Evolutionary conservation across 2,797 vertebrate species (phyloP).

Genomic region (Melanotaenia pygmaea): DNA sequence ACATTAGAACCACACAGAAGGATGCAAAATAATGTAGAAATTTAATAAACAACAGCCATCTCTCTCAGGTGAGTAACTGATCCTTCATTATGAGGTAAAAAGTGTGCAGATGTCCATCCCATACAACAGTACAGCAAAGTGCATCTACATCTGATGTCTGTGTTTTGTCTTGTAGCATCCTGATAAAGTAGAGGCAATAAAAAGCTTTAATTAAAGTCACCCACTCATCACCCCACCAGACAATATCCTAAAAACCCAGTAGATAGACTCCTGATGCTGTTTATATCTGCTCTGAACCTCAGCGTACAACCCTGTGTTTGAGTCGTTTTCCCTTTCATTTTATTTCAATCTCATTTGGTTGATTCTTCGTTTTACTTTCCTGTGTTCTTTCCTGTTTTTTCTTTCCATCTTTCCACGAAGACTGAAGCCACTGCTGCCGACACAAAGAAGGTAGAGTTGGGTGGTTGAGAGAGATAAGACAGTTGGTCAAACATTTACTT

Average conservation of each 20-base stretch:
- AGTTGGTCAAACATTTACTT: neutral
- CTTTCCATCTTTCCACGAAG: slow-evolving; percentile 56
- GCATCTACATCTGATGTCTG: slow-evolving; percentile 9
- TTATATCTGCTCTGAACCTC: slow-evolving; percentile 16
- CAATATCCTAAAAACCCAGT: slow-evolving; percentile 29
- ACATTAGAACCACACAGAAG: rapidly evolving
- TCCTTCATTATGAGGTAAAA: neutral
- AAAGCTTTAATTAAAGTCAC: slow-evolving; percentile 50
- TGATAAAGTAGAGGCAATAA: slow-evolving; percentile 48
- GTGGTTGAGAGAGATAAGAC: slow-evolving; percentile 30
- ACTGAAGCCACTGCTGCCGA: slow-evolving; percentile 60
- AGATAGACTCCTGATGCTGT: slow-evolving; percentile 15
- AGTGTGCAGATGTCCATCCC: neutral
- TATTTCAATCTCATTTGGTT: neutral
- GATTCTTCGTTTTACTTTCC: slow-evolving; percentile 33
- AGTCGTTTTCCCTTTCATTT: neutral
- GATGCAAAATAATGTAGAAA: neutral
- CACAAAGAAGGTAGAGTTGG: slow-evolving; percentile 71
- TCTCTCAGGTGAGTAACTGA: neutral
- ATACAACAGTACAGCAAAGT: neutral
- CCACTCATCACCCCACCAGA: slow-evolving; percentile 42
- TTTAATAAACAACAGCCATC: neutral
- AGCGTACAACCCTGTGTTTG: neutral
- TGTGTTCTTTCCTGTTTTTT: slow-evolving; percentile 30
- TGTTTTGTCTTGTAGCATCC: slow-evolving; percentile 5